A percentile compares a stretch with the other conserved stretches of the same genome.
These are phyloP conservation scores for Drosophila hamatofila DNA, from an alignment of 2,888 invertebrate species.

Conservation along the genomic window DNA sequence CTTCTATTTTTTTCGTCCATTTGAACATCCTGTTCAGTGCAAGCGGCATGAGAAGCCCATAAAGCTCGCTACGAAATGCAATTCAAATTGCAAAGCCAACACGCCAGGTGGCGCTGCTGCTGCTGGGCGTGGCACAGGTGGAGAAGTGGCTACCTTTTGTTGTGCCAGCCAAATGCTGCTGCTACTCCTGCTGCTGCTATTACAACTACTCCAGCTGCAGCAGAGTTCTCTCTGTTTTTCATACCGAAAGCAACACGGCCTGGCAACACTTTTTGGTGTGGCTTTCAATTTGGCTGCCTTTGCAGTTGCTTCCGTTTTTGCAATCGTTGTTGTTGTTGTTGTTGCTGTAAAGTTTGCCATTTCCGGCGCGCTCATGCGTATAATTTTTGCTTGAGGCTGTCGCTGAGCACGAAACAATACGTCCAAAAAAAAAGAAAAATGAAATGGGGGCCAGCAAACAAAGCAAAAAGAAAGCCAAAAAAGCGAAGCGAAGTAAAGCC, in stretches of 20 bases:
- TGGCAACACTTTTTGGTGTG: constrained; percentile 72
- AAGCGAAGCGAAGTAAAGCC: constrained; percentile 29
- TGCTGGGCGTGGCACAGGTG: constrained; percentile 55
- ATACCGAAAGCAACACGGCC: constrained; percentile 6
- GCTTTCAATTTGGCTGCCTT: constrained; percentile 73
- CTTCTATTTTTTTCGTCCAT: neutral
- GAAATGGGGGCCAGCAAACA: constrained; percentile 14
- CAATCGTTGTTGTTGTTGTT: constrained; percentile 25
- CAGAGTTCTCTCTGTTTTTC: neutral
- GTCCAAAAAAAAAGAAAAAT: constrained; percentile 26
- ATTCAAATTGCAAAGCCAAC: constrained; percentile 38
- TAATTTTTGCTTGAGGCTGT: constrained; percentile 78
- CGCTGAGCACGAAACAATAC: constrained; percentile 76
- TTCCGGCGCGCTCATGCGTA: constrained; percentile 81
- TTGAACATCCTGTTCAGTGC: constrained; percentile 14
- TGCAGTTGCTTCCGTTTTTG: constrained; percentile 67
- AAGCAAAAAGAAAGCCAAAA: constrained; percentile 32
- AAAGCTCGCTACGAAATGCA: constrained; percentile 20
- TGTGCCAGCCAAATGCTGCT: constrained; percentile 35
- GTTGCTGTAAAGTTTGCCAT: constrained; percentile 75
- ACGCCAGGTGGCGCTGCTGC: constrained; percentile 31
- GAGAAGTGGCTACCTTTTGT: constrained; percentile 37
- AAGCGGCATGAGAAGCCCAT: constrained; percentile 25
- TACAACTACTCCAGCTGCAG: constrained; percentile 1
- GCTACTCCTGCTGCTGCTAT: neutral